Evolutionary conservation across 2,797 vertebrate genomes (phyloP), one percentile per base, ranked within the genome.

Genomic region (Bovichtus variegatus): DNA sequence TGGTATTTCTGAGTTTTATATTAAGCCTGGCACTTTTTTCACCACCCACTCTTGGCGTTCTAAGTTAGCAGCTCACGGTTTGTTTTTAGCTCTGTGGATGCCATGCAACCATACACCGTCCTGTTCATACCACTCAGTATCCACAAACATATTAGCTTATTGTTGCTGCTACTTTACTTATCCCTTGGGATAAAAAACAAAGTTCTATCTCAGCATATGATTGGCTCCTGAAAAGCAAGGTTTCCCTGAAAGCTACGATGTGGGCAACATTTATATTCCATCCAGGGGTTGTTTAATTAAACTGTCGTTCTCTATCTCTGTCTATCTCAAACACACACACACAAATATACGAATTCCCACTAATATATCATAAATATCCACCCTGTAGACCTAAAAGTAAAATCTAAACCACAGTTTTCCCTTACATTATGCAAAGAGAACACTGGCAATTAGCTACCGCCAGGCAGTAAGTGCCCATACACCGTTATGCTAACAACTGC

Each of bases 1-100:
- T 75, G 83, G 78, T 88, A 78, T 86, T 89, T 83, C 86, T 41
- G 76, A 87, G 80, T 87, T 92, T 92, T 89, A 88, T 92, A 91
- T 91, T 89, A 89, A 89, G 81, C 86, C 82, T 76, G 80, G 66
- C 71, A 76, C 71, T 83, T 78, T 80, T 86, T 77, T 51, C 64
- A 72, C 85, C 89, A 87, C 89, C 88, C 84, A 88, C 86, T 80
- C 53, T 76, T 89, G 82, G 57, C 82, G 74, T 83, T 89, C 23
- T 23, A 75, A 84, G 65, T 83, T 84, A 81, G 74, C 72, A 15
- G 76, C 78, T 86, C 82, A 74, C 69, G 15, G 19, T 87, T 66
- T 18, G 40, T 71, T 87, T 87, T 83, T 75, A 83, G 72, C 67
- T 81, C 31, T 53, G 25, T 51, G 36, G 59, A 82, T 77, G 55